Evolutionary conservation across 2,113 vertebrate genomes (phyloP).

Genomic region (Eptesicus fuscus): DNA sequence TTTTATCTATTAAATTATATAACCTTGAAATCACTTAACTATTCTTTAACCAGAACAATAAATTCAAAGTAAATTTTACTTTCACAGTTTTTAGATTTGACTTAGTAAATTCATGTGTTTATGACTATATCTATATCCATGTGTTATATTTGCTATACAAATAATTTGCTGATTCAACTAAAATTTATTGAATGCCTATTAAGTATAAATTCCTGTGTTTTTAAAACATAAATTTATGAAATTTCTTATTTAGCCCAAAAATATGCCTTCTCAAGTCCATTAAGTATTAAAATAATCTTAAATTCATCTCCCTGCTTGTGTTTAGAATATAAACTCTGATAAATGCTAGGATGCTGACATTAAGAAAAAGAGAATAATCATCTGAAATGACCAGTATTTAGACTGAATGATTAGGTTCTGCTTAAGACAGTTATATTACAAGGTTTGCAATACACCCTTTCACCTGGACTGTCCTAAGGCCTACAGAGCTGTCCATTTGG

Average conservation of each 20-base stretch:
- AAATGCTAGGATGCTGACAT: neutral
- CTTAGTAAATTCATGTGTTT: neutral
- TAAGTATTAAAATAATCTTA: neutral
- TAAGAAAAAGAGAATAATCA: neutral
- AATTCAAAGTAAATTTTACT: neutral
- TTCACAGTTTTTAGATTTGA: neutral
- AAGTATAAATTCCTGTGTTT: neutral
- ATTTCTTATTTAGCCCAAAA: neutral
- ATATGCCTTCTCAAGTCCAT: neutral
- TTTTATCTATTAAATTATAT: neutral
- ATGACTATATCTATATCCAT: neutral
- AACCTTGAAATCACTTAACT: neutral
- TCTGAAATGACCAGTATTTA: neutral
- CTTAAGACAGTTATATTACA: neutral
- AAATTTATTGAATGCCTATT: neutral
- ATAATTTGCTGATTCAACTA: neutral
- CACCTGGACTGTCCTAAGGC: neutral
- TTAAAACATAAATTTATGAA: neutral
- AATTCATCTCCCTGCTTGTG: neutral
- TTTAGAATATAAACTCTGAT: neutral
- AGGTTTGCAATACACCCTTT: neutral
- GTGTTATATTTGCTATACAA: neutral
- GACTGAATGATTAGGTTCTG: neutral
- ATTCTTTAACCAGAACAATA: neutral
- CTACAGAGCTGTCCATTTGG: neutral